Conservation (phyloP, 2,888 invertebrate species). For the Abrostola triplasia region DNA sequence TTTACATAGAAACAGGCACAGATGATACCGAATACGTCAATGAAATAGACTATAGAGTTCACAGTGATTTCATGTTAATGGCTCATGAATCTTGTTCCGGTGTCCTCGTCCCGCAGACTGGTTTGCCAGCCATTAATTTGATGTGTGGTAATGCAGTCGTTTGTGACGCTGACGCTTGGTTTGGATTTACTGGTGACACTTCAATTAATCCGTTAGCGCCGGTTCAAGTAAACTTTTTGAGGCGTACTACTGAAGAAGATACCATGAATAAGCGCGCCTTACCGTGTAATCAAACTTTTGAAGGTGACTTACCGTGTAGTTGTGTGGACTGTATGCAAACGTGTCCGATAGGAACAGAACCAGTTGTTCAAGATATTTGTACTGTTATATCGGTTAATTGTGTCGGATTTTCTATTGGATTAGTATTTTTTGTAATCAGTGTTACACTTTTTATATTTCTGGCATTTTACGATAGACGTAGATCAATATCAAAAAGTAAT, state of each 20-base stretch:
- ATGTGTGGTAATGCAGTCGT: slow-evolving; percentile 92
- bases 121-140: slow-evolving; percentile 92
- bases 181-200: slow-evolving; percentile 89
- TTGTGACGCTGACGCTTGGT: slow-evolving; percentile 91
- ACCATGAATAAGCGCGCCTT: slow-evolving; percentile 82
- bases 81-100: slow-evolving; percentile 94
- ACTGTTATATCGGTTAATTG: slow-evolving; percentile 90
- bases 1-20: slow-evolving; percentile 54
- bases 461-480: slow-evolving; percentile 59
- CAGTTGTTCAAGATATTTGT: slow-evolving; percentile 80
- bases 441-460: slow-evolving; percentile 71
- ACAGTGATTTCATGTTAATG: slow-evolving; percentile 89
- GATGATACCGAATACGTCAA: slow-evolving; percentile 76
- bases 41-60: slow-evolving; percentile 85
- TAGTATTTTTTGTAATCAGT: slow-evolving; percentile 84
- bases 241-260: slow-evolving; percentile 71
- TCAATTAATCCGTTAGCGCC: slow-evolving; percentile 87
- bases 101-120: slow-evolving; percentile 93
- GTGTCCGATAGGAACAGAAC: slow-evolving; percentile 87
- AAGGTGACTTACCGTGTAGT: slow-evolving; percentile 90
- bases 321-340: slow-evolving; percentile 92
- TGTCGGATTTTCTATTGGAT: slow-evolving; percentile 89
- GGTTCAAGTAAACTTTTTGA: slow-evolving; percentile 89
- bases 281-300: slow-evolving; percentile 89
- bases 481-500: slow-evolving; percentile 46